Percentiles rank a stretch among this genome's conserved stretches.
phyloP scores from a whole-genome alignment of 35 echinoderm and acorn worm species.

The Diadema setosum region DNA sequence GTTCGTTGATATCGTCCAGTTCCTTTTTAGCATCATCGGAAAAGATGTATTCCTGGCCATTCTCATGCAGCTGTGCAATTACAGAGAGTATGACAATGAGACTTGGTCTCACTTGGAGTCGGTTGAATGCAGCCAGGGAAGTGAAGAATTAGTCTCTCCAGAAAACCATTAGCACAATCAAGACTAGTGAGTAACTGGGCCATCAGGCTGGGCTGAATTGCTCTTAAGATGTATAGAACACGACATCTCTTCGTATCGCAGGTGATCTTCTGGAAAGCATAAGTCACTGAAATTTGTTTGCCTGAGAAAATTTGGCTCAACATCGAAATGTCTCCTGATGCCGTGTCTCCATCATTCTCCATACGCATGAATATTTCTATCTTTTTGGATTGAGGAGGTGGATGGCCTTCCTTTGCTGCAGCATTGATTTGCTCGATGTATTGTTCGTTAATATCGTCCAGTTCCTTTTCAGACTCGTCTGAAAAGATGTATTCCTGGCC shows the following conservation, averaged over 20 bases:
- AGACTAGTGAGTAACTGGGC: background rate
- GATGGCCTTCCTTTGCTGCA: background rate
- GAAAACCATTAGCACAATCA: background rate
- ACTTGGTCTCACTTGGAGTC: background rate
- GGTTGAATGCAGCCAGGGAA: background rate
- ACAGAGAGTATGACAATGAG: background rate
- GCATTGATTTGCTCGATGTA: background rate
- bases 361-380: too few species aligned
- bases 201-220: background rate
- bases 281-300: background rate
- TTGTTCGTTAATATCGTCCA: background rate
- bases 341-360: background rate
- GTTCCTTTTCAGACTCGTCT: background rate
- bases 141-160: background rate
- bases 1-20: background rate
- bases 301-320: background rate
- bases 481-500: background rate
- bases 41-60: background rate
- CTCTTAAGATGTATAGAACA: background rate
- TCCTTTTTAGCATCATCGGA: background rate
- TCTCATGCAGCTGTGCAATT: background rate
- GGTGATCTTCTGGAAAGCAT: background rate
- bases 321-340: background rate
- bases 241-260: background rate
- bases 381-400: background rate